Conservation (phyloP, 2,888 invertebrate genomes). For the Opisthograptis luteolata region DNA sequence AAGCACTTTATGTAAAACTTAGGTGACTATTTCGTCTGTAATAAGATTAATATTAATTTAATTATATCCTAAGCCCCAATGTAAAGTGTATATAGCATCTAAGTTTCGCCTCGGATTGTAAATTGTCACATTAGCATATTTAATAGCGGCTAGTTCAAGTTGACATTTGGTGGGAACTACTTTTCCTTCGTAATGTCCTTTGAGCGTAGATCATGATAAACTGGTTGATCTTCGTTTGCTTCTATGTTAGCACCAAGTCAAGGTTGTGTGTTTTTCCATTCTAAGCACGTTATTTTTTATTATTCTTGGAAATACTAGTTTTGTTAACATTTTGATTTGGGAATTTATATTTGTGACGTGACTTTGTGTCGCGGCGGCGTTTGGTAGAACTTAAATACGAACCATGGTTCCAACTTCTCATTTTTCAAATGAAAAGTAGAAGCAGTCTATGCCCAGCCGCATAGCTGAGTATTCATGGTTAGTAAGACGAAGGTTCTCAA, state of each 20-base stretch:
- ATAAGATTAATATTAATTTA: conserved; percentile 12
- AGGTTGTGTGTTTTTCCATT: conserved; percentile 43
- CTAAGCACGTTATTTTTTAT: conserved; percentile 33
- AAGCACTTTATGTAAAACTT: conserved; percentile 2
- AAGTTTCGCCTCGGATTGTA: conserved; percentile 43
- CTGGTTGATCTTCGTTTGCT: conserved; percentile 35
- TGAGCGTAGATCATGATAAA: conserved; percentile 30
- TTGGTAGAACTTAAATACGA: background rate
- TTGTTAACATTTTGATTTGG: conserved; percentile 20
- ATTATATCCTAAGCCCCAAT: conserved; percentile 13
- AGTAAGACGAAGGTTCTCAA: too few species aligned
- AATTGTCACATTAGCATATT: conserved; percentile 59
- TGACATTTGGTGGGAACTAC: conserved; percentile 46
- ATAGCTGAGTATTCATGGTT: too few species aligned
- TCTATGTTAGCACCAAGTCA: conserved; percentile 33
- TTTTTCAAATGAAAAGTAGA: too few species aligned
- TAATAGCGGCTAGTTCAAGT: conserved; percentile 47
- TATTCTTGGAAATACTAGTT: conserved; percentile 30
- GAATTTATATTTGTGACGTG: conserved; percentile 15
- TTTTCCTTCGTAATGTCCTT: conserved; percentile 22
- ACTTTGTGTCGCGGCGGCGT: background rate
- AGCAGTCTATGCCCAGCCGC: too few species aligned
- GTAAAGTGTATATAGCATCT: conserved; percentile 25
- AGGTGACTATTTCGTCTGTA: background rate
- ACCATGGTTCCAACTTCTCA: background rate